phyloP scores from a whole-genome alignment of 2,113 vertebrate species.

The Turdus rufiventris region DNA sequence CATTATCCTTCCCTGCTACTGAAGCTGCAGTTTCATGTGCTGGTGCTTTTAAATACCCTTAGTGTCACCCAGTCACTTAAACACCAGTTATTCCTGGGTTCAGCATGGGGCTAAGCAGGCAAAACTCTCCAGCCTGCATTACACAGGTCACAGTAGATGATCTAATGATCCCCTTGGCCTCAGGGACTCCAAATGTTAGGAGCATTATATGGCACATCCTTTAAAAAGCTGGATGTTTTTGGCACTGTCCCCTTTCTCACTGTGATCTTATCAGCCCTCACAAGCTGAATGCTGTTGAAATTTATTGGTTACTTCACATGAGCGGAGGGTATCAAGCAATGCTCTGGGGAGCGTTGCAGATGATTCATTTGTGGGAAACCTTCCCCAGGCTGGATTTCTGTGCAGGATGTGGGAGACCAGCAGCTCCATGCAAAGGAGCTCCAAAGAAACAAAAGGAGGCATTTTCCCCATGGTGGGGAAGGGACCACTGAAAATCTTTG shows the following conservation, averaged over 20 bases:
- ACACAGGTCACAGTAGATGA: constrained; percentile 25
- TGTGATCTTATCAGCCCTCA: constrained; percentile 54
- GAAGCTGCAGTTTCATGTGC: neutral
- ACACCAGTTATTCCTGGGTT: neutral
- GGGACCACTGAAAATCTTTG: neutral
- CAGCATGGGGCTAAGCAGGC: neutral
- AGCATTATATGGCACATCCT: constrained; percentile 46
- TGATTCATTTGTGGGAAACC: constrained; percentile 58
- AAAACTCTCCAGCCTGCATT: neutral
- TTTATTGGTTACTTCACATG: constrained; percentile 30
- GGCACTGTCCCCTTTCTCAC: constrained; percentile 38
- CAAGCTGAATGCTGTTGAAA: neutral
- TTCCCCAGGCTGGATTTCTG: neutral
- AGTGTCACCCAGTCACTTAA: neutral
- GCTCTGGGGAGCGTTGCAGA: neutral
- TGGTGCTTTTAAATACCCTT: neutral
- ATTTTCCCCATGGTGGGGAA: neutral
- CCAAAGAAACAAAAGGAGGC: neutral
- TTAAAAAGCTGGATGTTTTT: constrained; percentile 34
- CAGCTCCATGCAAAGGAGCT: neutral
- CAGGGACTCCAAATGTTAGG: constrained; percentile 40
- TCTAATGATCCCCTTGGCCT: constrained; percentile 48
- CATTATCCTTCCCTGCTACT: neutral
- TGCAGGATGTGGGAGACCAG: neutral
- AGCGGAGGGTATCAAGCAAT: constrained; percentile 14